Conservation (phyloP, 1,140 invertebrate genomes). For the Conus betulinus region DNA sequence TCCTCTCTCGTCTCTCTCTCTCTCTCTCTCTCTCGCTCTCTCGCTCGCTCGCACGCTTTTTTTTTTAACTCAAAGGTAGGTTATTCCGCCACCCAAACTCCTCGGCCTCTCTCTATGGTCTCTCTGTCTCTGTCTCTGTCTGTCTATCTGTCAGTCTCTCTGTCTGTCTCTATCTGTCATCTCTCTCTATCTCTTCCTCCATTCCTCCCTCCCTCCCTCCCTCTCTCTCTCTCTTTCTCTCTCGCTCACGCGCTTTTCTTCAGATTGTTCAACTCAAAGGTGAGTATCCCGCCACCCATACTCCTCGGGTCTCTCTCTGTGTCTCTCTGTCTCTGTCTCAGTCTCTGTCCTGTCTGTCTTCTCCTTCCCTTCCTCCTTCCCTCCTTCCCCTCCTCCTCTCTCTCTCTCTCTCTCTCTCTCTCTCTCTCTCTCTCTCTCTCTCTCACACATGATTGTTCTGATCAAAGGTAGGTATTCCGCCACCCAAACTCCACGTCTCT, state of each 20-base stretch:
- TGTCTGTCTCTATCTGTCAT: neutral
- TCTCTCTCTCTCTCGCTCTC: neutral
- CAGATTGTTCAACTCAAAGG: too few relatives aligned
- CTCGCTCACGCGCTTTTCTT: too few relatives aligned
- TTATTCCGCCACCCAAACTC: neutral
- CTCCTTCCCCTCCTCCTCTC: neutral
- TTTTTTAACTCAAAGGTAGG: neutral
- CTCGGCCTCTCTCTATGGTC: too few relatives aligned
- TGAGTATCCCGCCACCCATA: too few relatives aligned
- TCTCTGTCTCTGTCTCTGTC: too few relatives aligned
- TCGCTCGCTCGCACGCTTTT: neutral
- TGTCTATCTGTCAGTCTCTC: too few relatives aligned
- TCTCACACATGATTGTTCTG: too few relatives aligned
- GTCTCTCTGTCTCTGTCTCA: conserved; percentile 37
- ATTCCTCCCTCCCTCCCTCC: neutral
- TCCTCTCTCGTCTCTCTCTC: neutral
- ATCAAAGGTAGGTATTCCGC: too few relatives aligned
- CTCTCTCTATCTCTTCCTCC: neutral
- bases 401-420: too few relatives aligned
- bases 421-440: too few relatives aligned
- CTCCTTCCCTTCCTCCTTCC: conserved; percentile 8
- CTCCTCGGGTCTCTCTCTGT: neutral
- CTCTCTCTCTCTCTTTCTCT: too few relatives aligned
- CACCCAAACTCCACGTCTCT: too few relatives aligned
- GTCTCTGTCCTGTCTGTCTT: conserved; percentile 24